Evolutionary conservation across 2,888 invertebrate genomes (phyloP), one percentile per base, ranked within the genome.

Genomic region (Choreutis nemorana): DNA sequence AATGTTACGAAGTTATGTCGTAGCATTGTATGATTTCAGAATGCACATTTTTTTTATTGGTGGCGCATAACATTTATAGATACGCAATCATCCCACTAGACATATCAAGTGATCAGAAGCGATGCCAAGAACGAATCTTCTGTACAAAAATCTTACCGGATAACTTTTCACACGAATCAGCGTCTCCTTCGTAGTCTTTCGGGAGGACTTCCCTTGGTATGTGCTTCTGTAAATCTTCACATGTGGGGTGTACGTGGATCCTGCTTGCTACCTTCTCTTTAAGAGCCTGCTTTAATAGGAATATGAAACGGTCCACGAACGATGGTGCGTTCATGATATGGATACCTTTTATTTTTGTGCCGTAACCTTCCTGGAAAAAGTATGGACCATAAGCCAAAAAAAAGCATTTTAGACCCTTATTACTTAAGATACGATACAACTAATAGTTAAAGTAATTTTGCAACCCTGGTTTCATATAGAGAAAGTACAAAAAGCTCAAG

Each of bases 291-390:
- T 75, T 77, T 2, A 77, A 33, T 2, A 77, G 13, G 18, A 57
- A 65, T 0, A 77, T 41, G 7, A 77, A 30, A 37, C 55, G 66
- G 31, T 77, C 73, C 1, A 77, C 55, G 26, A 67, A 77, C 0
- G 63, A 37, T 2, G 77, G 71, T 0, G 77, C 75, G 33, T 75
- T 68, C 6, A 77, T 12, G 4, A 77, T 56, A 37, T 77, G 77
- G 23, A 77, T 75, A 1, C 77, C 77, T 45, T 72, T 73, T 18
- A 77, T 68, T 50, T 70, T 75, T 0, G 67, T 70, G 0, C 75
- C 72, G 4, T 57, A 60, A 1, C 65, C 71, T 52, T 77, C 73
- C 77, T 77, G 53, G 3, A 56, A 60, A 18, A 14, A 15, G n/a
- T n/a, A n/a, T n/a, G n/a, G n/a, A n/a, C n/a, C n/a, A n/a, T n/a